Base-by-base conservation (phyloP, 2,797 vertebrate genomes). In the Pseudochromis fuscus region DNA sequence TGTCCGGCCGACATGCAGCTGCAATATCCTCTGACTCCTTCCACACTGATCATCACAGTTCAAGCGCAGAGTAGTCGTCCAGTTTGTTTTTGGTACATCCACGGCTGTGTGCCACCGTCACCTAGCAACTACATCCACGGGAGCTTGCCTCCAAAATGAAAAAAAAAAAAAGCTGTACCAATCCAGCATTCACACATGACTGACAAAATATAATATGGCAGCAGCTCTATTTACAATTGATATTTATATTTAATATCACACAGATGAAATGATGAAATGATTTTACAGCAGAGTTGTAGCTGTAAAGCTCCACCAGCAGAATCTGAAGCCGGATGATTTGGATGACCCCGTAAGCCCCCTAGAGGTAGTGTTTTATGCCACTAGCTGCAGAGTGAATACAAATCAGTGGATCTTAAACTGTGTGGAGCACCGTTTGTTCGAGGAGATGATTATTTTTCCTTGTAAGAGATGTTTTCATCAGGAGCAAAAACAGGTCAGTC, bases 61-160 rank as follows among this genome's bases (percentile, higher is more conserved):
- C 24, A 9, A 3, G 23, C 37, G 19, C 1, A 13, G 13, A 60
- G n/a, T 2, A 25, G 15, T 16, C 12, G 28, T 55, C 7, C 37
- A 40, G 18, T 16, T 24, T 9, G 31, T 35, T 25, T 62, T 63
- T 57, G 21, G 1, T 46, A 46, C 50, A 40, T 42, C 24, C 27
- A 30, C 50, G 35, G 48, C 21, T 56, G 58, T 44, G 44, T 44
- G 46, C 7, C 23, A 44, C 56, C 28, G 61, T 81, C 61, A 70
- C 77, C 58, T 60, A 74, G 81, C 73, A 83, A 83, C 69, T 57
- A 13, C 48, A 53, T 42, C 24, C 42, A 58, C 25, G 28, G n/a
- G 46, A 60, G 31, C 59, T 55, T 56, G 40, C 51, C 52, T 64
- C 55, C 25, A 27, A 40, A 58, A 24, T 7, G 25, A 35, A 35